A percentile compares a stretch with the other conserved stretches of the same genome.
Conservation (phyloP, 2,888 invertebrate genomes). For the Eudemis profundana region DNA sequence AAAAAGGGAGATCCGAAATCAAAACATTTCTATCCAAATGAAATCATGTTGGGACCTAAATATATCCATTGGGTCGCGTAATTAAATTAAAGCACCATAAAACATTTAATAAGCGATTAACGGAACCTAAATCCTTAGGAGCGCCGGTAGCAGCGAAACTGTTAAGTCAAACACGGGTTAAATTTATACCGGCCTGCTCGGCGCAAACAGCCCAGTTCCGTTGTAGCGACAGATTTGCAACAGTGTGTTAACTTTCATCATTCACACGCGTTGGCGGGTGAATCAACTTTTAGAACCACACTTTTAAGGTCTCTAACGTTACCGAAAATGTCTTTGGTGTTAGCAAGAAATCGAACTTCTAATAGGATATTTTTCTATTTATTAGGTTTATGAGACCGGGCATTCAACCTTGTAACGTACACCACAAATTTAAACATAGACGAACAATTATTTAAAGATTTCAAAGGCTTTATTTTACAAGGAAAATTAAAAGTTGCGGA, state of each 20-base stretch:
- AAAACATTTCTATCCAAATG: conserved; percentile 15
- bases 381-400: too few species aligned
- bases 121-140: conserved; percentile 45
- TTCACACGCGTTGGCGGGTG: too few species aligned
- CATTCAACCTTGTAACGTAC: too few species aligned
- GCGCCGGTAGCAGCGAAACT: conserved; percentile 39
- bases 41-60: conserved; percentile 29
- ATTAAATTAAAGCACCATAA: conserved; percentile 38
- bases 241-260: conserved; percentile 3
- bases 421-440: too few species aligned
- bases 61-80: conserved; percentile 32
- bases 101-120: conserved; percentile 44
- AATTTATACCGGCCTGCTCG: conserved; percentile 68
- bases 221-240: conserved; percentile 19
- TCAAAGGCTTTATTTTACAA: too few species aligned
- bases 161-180: conserved; percentile 70
- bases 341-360: too few species aligned
- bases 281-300: too few species aligned
- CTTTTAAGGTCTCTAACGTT: too few species aligned
- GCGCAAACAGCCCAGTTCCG: conserved; percentile 64
- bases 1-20: conserved; percentile 4
- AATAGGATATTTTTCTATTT: too few species aligned
- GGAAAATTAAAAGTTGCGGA: too few species aligned
- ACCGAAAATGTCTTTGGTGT: too few species aligned
- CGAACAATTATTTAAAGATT: too few species aligned